phyloP scores from a whole-genome alignment of 2,888 invertebrate species.

The Stenolophus ochropezus region DNA sequence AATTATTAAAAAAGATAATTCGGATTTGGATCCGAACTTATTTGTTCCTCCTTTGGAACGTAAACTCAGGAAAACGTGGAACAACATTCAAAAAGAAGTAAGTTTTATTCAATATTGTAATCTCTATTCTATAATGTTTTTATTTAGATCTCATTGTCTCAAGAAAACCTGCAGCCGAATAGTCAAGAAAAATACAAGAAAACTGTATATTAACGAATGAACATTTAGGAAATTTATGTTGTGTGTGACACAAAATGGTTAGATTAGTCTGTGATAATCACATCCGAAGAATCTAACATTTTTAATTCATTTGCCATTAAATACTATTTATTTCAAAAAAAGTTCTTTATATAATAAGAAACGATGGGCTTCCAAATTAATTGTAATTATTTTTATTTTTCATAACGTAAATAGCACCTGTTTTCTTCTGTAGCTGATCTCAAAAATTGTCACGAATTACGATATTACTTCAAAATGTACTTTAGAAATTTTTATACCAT shows the following conservation, averaged over 20 bases:
- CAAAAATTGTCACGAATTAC: conserved; percentile 17
- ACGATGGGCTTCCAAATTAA: conserved; percentile 19
- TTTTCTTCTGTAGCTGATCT: conserved; percentile 7
- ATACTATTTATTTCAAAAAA: conserved; percentile 17
- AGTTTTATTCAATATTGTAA: not conserved
- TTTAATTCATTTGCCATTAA: conserved; percentile 10
- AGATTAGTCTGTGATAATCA: conserved; percentile 32
- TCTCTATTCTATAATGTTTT: not conserved
- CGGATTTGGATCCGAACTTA: conserved; percentile 75
- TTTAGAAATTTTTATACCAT: not conserved
- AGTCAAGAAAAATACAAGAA: conserved; percentile 28
- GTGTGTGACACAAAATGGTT: conserved; percentile 14
- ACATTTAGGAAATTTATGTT: not conserved
- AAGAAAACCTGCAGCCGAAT: conserved; percentile 44
- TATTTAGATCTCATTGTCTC: conserved; percentile 40
- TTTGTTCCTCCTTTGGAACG: conserved; percentile 74
- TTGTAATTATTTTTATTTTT: not conserved
- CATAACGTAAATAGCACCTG: not conserved
- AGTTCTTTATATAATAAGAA: not conserved
- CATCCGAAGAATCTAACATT: not conserved
- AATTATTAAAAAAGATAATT: conserved; percentile 67
- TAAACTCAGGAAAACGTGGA: conserved; percentile 26
- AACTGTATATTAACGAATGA: conserved; percentile 6
- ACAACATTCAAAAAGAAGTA: conserved; percentile 41
- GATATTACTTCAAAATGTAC: not conserved